Conservation (phyloP, 2,888 invertebrate genomes). For the Chrysolina haemoptera region DNA sequence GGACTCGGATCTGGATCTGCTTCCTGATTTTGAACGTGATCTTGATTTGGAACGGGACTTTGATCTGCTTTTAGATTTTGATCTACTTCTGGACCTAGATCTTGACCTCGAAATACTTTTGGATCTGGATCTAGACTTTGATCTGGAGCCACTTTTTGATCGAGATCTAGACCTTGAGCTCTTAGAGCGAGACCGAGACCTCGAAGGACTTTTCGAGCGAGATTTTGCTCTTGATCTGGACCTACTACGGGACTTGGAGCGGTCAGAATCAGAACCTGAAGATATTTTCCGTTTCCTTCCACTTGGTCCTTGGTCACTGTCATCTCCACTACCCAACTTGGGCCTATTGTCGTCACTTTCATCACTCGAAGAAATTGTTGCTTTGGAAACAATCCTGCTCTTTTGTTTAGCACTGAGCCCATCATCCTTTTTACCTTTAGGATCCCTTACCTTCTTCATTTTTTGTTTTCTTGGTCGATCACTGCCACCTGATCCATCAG, state of each 20-base stretch:
- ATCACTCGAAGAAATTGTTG: constrained; percentile 93
- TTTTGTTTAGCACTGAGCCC: constrained; percentile 89
- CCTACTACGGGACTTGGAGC: constrained; percentile 56
- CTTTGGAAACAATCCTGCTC: constrained; percentile 92
- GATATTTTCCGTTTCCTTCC: constrained; percentile 74
- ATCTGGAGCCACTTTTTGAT: constrained; percentile 56
- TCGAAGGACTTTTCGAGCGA: constrained; percentile 55
- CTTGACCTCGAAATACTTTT: constrained; percentile 64
- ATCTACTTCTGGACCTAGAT: constrained; percentile 62
- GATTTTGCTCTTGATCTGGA: constrained; percentile 64
- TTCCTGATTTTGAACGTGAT: constrained; percentile 65
- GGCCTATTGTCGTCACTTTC: constrained; percentile 77
- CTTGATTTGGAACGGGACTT: constrained; percentile 53
- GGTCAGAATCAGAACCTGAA: constrained; percentile 74
- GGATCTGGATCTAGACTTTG: constrained; percentile 62
- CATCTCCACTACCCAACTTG: constrained; percentile 74
- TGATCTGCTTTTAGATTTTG: constrained; percentile 48
- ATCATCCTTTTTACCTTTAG: constrained; percentile 70
- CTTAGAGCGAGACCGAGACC: constrained; percentile 63
- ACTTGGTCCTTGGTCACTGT: constrained; percentile 70
- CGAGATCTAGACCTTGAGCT: constrained; percentile 64
- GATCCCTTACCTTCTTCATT: constrained; percentile 56
- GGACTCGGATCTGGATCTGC: constrained; percentile 55
- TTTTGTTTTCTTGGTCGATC: constrained; percentile 73
- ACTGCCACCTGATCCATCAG: constrained; percentile 76